A percentile compares a stretch with the other conserved stretches of the same genome.
Evolutionary conservation across 1,140 invertebrate species (phyloP).

Genomic region (Grapholita molesta): DNA sequence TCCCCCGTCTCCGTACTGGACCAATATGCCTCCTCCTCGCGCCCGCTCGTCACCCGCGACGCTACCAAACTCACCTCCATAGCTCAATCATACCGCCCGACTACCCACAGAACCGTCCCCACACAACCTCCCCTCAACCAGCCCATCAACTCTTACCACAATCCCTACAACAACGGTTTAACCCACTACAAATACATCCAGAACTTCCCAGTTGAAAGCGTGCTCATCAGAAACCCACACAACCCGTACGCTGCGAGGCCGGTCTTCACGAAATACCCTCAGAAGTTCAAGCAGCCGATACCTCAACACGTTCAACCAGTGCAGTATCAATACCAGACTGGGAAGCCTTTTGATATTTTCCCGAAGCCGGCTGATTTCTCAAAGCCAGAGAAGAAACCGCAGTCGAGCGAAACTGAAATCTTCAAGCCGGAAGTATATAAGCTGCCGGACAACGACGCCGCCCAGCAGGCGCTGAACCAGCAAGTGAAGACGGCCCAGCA

Average conservation of each 20-base stretch:
- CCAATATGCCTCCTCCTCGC: slow-evolving; percentile 57
- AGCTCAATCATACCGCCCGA: slow-evolving; percentile 69
- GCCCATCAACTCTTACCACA: slow-evolving; percentile 70
- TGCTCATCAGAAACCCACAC: slow-evolving; percentile 55
- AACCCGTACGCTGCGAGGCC: slow-evolving; percentile 54
- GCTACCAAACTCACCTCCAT: slow-evolving; percentile 68
- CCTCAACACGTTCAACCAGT: slow-evolving; percentile 58
- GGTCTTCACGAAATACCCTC: slow-evolving; percentile 48
- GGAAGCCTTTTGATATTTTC: slow-evolving; percentile 58
- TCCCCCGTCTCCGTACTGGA: slow-evolving; percentile 37
- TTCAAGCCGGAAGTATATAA: slow-evolving; percentile 66
- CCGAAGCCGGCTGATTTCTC: slow-evolving; percentile 57
- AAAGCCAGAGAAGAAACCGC: slow-evolving; percentile 48
- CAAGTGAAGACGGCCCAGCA: slow-evolving; percentile 65
- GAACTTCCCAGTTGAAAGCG: slow-evolving; percentile 55
- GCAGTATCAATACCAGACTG: slow-evolving; percentile 60
- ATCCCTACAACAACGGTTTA: slow-evolving; percentile 61
- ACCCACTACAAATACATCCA: slow-evolving; percentile 64
- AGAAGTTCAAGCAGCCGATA: slow-evolving; percentile 49
- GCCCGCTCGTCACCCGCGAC: slow-evolving; percentile 64
- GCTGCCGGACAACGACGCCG: slow-evolving; percentile 51
- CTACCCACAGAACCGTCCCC: slow-evolving; percentile 54
- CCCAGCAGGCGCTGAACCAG: slow-evolving; percentile 47
- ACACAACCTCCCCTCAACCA: slow-evolving; percentile 46
- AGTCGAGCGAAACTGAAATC: slow-evolving; percentile 49